These are phyloP conservation scores for Heliconius erato DNA, from an alignment of 2,888 invertebrate genomes.

Conservation along the genomic window DNA sequence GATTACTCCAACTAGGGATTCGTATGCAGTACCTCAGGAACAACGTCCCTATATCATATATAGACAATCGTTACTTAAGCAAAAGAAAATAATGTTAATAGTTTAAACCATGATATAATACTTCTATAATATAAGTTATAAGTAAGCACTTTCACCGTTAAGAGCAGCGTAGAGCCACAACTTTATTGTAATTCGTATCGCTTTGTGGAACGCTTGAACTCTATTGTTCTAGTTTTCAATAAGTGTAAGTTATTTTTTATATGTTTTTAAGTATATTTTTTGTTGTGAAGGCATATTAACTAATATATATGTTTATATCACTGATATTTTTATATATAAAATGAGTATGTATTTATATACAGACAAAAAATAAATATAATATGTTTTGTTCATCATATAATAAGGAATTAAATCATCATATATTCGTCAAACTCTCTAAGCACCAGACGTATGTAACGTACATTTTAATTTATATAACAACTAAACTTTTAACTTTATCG, in stretches of 20 bases:
- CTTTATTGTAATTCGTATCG: conserved; percentile 32
- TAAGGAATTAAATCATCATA: too few species aligned
- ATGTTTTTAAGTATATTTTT: not conserved
- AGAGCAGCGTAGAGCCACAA: conserved; percentile 21
- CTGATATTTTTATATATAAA: too few species aligned
- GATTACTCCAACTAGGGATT: too few species aligned
- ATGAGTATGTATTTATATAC: too few species aligned
- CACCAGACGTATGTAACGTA: too few species aligned
- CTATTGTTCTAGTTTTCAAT: conserved; percentile 25
- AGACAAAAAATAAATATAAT: too few species aligned
- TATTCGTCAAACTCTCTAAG: too few species aligned
- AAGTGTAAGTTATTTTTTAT: not conserved
- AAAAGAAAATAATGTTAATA: too few species aligned
- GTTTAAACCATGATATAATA: conserved; percentile 13
- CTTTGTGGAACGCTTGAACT: not conserved
- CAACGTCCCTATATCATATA: not conserved
- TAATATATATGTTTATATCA: not conserved
- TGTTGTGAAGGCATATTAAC: not conserved
- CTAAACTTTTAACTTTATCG: too few species aligned
- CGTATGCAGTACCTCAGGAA: too few species aligned
- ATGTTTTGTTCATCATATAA: too few species aligned
- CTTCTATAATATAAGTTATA: not conserved
- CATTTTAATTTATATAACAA: too few species aligned
- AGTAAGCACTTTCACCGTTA: conserved; percentile 23
- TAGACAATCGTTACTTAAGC: not conserved